These are phyloP conservation scores for Anthoptus insignis DNA, from an alignment of 2,888 invertebrate species.

Conservation along the genomic window DNA sequence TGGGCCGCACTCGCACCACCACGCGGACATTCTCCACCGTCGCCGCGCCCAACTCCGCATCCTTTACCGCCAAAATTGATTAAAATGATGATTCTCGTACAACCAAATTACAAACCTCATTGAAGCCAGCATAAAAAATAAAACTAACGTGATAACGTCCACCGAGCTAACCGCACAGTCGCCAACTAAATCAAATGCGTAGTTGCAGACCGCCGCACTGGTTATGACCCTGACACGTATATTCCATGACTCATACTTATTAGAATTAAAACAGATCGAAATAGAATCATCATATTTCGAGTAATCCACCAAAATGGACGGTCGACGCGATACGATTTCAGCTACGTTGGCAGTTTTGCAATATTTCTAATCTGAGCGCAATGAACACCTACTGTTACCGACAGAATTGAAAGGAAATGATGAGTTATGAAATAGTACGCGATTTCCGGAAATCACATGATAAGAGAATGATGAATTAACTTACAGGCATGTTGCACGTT, in stretches of 20 bases:
- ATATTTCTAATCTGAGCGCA: conserved; percentile 46
- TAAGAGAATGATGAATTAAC: conserved; percentile 57
- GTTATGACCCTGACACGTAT: conserved; percentile 66
- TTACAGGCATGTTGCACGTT: conserved; percentile 77
- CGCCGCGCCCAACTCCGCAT: conserved; percentile 81
- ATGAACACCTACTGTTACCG: conserved; percentile 42
- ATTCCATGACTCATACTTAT: conserved; percentile 54
- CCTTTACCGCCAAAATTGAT: conserved; percentile 63
- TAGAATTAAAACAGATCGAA: conserved; percentile 37
- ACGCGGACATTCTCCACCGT: conserved; percentile 98
- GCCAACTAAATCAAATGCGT: conserved; percentile 48
- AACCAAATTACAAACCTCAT: conserved; percentile 7
- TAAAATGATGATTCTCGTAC: conserved; percentile 17
- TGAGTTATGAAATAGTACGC: conserved; percentile 56
- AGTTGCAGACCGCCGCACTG: conserved; percentile 55
- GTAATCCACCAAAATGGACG: conserved; percentile 33
- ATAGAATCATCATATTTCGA: conserved; percentile 35
- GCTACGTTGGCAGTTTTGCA: conserved; percentile 42
- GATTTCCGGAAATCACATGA: conserved; percentile 69
- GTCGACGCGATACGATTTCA: conserved; percentile 25
- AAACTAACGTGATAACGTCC: conserved; percentile 19
- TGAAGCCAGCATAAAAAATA: conserved; percentile 23
- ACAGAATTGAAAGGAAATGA: conserved; percentile 49
- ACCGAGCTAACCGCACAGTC: not conserved
- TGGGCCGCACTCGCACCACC: conserved; percentile 97